phyloP scores from a whole-genome alignment of 2,888 invertebrate species.

The Drepanosiphum platanoidis region DNA sequence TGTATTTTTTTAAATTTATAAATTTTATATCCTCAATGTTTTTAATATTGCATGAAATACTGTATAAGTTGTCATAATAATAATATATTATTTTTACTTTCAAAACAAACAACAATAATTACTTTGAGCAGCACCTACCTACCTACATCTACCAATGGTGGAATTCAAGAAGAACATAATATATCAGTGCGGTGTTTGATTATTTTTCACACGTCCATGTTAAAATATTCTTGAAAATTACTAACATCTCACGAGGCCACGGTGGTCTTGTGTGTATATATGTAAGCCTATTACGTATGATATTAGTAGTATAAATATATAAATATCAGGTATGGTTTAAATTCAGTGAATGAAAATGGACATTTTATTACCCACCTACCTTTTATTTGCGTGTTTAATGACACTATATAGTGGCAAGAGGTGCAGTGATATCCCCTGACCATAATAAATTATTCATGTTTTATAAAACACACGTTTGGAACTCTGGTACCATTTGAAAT shows the following conservation, averaged over 20 bases:
- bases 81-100: slow-evolving; percentile 24
- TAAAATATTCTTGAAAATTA: slow-evolving; percentile 52
- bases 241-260: neutral
- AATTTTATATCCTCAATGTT: too few species aligned
- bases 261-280: neutral
- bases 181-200: slow-evolving; percentile 25
- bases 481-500: too few species aligned
- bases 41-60: neutral
- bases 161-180: neutral
- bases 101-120: slow-evolving; percentile 40
- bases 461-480: neutral
- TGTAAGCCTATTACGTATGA: neutral
- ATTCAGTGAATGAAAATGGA: slow-evolving; percentile 25
- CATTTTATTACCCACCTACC: slow-evolving; percentile 39
- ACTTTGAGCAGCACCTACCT: neutral
- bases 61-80: neutral
- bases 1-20: too few species aligned
- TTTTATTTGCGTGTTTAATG: slow-evolving; percentile 43
- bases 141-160: too few species aligned
- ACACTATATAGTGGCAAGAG: neutral
- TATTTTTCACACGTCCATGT: slow-evolving; percentile 51
- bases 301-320: neutral
- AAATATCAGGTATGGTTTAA: neutral
- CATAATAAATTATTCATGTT: neutral
- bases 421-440: neutral